Evolutionary conservation across 2,113 vertebrate genomes (phyloP).

Genomic region (Triplophysa dalaica): DNA sequence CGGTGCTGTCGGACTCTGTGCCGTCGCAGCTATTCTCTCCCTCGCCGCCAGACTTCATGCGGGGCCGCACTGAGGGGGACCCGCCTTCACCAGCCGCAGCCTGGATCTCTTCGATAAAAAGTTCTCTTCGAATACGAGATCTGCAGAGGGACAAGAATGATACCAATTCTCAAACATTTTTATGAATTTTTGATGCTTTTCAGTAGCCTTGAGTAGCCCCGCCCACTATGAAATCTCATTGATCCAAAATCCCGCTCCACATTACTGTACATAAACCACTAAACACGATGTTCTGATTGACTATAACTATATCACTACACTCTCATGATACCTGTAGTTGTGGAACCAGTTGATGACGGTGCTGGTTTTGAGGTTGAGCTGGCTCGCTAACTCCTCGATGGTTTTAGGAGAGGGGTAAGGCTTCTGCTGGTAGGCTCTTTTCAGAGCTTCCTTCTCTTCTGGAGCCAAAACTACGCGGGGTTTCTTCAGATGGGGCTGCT

Average conservation of each 20-base stretch:
- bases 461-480: constrained; percentile 84
- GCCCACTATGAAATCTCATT: no score
- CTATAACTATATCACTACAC: not conserved
- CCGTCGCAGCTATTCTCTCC: constrained; percentile 94
- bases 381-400: constrained; percentile 96
- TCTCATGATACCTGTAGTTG: constrained; percentile 88
- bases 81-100: constrained; percentile 88
- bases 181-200: no score
- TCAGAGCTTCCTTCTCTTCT: constrained; percentile 87
- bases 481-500: constrained; percentile 87
- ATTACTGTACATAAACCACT: no score
- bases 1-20: constrained; percentile 85
- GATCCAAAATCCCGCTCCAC: no score
- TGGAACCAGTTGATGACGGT: constrained; percentile 99
- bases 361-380: constrained; percentile 98
- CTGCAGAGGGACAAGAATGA: constrained; percentile 62
- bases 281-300: not conserved
- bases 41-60: constrained; percentile 80
- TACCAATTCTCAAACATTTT: no score
- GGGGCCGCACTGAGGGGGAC: constrained; percentile 80
- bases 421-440: constrained; percentile 90
- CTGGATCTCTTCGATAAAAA: constrained; percentile 98
- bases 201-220: no score
- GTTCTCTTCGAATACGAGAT: constrained; percentile 96
- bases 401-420: constrained; percentile 97